Base-by-base conservation (phyloP, 2,797 vertebrate species). In the Catharus ustulatus region DNA sequence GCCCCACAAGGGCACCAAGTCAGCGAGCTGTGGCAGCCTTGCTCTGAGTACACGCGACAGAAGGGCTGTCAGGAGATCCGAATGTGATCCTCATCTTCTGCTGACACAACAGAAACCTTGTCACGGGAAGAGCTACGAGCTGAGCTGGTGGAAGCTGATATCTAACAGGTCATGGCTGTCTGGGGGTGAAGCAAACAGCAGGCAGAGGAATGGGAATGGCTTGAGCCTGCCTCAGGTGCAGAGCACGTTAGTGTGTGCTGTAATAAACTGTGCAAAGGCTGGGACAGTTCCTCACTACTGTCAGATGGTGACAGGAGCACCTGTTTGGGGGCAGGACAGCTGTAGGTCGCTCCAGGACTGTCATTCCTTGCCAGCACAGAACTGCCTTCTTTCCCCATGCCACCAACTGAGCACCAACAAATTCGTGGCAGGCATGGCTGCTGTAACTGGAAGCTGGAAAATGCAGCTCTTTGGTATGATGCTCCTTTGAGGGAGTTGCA, bases 381-480 rank as follows among this genome's bases (percentile, higher is more conserved):
- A 38, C 63, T 88, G 83, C 55, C 80, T 73, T 82, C 59, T 64
- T 40, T 74, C 43, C 57, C 75, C 45, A 54, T 45, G 22, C 52
- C 72, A 57, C 52, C 88, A 71, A 16, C 52, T 76, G 62, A 96
- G 90, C 94, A 94, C 89, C 93, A 88, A 57, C 42, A 49, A n/a
- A 73, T 72, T 43, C 4, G 5, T 58, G 52, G 84, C 84, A 89
- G 86, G 87, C 52, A 58, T 81, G 73, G 68, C 90, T 89, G 68
- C 90, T 89, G 73, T 74, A 84, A 93, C 66, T 87, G 87, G 91
- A 91, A 87, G 84, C 75, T 74, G 66, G 79, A 74, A 94, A 79
- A 87, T 1, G 20, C 93, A 94, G 84, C 89, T 96, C 92, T 87
- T 93, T 96, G 93, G 94, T 86, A 91, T 90, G 73, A 84, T 80